A percentile compares a stretch with the other conserved stretches of the same genome.
phyloP scores from a whole-genome alignment of 1,140 invertebrate species.

The Drosophila neocordata region DNA sequence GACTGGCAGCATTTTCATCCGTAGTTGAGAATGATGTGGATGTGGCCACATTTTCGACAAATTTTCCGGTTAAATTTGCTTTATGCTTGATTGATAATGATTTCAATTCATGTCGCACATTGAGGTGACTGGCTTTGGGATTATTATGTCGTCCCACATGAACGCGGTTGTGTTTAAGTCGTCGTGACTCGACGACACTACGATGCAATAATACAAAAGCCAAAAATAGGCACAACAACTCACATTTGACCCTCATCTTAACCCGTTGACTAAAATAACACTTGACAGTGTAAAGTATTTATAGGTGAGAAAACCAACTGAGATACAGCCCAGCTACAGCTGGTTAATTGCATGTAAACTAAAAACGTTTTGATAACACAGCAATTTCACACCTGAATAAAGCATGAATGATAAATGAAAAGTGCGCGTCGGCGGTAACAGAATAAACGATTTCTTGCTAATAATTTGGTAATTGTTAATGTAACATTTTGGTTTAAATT shows the following conservation, averaged over 20 bases:
- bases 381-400: conserved; percentile 1
- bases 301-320: conserved; percentile 9
- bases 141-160: conserved; percentile 26
- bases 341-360: too few species aligned
- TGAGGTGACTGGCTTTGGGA: conserved; percentile 24
- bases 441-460: conserved; percentile 4
- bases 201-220: neutral
- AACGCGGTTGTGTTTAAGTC: conserved; percentile 1
- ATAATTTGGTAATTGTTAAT: neutral
- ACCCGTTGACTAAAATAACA: conserved; percentile 9
- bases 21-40: neutral
- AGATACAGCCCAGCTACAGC: neutral
- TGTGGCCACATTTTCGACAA: neutral
- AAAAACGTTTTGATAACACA: neutral
- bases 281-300: conserved; percentile 37
- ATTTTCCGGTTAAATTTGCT: neutral
- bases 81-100: conserved; percentile 36
- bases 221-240: conserved; percentile 15
- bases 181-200: neutral
- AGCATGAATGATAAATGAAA: neutral
- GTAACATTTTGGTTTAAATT: too few species aligned
- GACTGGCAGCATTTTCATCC: neutral
- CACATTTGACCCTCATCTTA: conserved; percentile 22
- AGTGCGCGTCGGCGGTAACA: neutral
- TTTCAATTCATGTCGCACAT: conserved; percentile 30